Percentiles rank a stretch among this genome's conserved stretches.
Conservation (phyloP, 1,140 invertebrate species). For the Drosophila mojavensis region DNA sequence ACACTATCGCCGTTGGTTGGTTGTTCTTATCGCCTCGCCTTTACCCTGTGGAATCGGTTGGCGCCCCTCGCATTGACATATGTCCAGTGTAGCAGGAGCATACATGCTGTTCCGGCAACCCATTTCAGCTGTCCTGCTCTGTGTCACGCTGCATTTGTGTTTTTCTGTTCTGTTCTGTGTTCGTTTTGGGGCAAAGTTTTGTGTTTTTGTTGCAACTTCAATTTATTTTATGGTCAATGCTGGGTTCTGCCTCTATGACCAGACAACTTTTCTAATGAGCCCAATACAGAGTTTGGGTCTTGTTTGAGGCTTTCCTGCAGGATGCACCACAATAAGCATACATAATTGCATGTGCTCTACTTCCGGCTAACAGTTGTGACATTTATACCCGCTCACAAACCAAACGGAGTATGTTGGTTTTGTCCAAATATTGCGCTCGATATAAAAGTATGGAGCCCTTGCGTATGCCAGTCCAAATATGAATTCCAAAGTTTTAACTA, state of each 20-base stretch:
- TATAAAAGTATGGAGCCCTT: too few relatives aligned
- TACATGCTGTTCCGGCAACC: slow-evolving; percentile 28
- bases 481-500: too few relatives aligned
- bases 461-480: too few relatives aligned
- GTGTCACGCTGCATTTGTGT: slow-evolving; percentile 67
- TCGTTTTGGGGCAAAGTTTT: background rate
- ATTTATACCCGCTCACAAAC: too few relatives aligned
- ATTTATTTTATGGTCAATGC: slow-evolving; percentile 67
- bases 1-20: slow-evolving; percentile 53
- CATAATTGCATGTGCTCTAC: slow-evolving; percentile 33
- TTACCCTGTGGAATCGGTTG: slow-evolving; percentile 24
- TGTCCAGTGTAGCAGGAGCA: slow-evolving; percentile 24
- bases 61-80: slow-evolving; percentile 43
- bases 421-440: too few relatives aligned
- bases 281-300: slow-evolving; percentile 52
- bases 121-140: slow-evolving; percentile 64
- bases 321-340: slow-evolving; percentile 43
- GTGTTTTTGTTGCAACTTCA: slow-evolving; percentile 36
- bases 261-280: slow-evolving; percentile 62
- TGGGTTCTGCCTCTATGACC: slow-evolving; percentile 22
- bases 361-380: slow-evolving; percentile 23
- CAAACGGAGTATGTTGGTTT: too few relatives aligned
- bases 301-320: slow-evolving; percentile 30
- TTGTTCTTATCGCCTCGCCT: slow-evolving; percentile 45
- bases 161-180: slow-evolving; percentile 15